Base-by-base conservation (phyloP, 2,888 invertebrate species). In the Aethes cnicana region DNA sequence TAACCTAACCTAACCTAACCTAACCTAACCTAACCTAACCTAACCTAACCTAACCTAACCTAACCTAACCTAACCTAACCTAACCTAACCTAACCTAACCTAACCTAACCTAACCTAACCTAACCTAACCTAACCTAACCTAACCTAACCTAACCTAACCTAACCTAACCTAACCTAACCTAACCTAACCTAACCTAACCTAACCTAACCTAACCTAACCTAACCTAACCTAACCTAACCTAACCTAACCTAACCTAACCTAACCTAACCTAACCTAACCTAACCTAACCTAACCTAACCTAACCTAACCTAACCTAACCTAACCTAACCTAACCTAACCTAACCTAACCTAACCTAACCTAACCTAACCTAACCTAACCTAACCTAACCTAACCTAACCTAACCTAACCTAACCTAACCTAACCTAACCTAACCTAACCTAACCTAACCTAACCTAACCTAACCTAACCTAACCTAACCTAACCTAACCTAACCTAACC, bases 1-100 rank as follows among this genome's bases (percentile, higher is more conserved):
- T 32, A 32, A 32, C 32, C 32, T 32, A 32, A 32, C 32, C 32
- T 32, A 32, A 32, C 32, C 32, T 32, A 32, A 32, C 32, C 32
- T 32, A 32, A 32, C 32, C 32, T 32, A 32, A 32, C 32, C 32
- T 32, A 32, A 32, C 32, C 32, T 32, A 32, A 32, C 32, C 32
- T 32, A 32, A 32, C 32, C 32, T 32, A 32, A 32, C 32, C 32
- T 32, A 32, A 32, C 32, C 32, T 32, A 32, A 32, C 32, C 32
- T 32, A 32, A 32, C 32, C 32, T 32, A 32, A 32, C 32, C 32
- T 32, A 32, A 32, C 32, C 32, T 32, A 32, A 32, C 32, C 32
- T 32, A 32, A 32, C 32, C 32, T 32, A 32, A 32, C 32, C 32
- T 32, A 32, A 32, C 32, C 32, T 32, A 32, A 32, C 32, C 32